These are phyloP conservation scores for Emys orbicularis DNA, from an alignment of 2,797 vertebrate species.

Conservation along the genomic window DNA sequence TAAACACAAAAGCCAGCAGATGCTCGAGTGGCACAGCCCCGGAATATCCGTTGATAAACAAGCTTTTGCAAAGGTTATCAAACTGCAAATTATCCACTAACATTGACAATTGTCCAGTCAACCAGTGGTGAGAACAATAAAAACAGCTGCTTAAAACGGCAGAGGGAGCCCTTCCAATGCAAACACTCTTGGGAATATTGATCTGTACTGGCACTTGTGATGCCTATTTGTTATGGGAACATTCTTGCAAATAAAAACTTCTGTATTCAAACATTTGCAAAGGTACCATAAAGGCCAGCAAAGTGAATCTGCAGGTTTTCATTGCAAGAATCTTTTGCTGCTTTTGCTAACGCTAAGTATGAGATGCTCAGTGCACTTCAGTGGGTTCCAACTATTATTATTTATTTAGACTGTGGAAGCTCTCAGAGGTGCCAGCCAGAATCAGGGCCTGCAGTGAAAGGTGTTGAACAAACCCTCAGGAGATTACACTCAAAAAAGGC, in stretches of 20 bases:
- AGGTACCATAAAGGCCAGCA: neutral
- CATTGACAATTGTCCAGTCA: neutral
- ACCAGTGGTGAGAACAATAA: neutral
- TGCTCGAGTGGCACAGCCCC: neutral
- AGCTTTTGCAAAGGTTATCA: constrained; percentile 15
- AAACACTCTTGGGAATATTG: accelerated
- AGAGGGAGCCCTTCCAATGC: accelerated
- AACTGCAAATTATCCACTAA: neutral
- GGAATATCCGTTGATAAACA: neutral
- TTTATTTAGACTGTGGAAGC: neutral
- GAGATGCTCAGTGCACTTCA: neutral
- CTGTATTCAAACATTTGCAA: neutral
- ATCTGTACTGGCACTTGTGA: neutral
- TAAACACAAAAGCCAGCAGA: neutral
- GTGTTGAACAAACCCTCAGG: neutral
- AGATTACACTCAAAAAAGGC: neutral
- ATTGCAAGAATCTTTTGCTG: neutral
- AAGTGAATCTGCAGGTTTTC: neutral
- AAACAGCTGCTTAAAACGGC: neutral
- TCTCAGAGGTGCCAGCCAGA: neutral
- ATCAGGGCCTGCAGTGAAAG: neutral
- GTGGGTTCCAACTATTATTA: neutral
- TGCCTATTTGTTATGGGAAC: neutral
- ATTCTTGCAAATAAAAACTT: neutral
- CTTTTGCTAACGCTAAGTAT: too few species aligned